Conservation (phyloP, 2,888 invertebrate species). For the Prosopocoilus inquinatus region DNA sequence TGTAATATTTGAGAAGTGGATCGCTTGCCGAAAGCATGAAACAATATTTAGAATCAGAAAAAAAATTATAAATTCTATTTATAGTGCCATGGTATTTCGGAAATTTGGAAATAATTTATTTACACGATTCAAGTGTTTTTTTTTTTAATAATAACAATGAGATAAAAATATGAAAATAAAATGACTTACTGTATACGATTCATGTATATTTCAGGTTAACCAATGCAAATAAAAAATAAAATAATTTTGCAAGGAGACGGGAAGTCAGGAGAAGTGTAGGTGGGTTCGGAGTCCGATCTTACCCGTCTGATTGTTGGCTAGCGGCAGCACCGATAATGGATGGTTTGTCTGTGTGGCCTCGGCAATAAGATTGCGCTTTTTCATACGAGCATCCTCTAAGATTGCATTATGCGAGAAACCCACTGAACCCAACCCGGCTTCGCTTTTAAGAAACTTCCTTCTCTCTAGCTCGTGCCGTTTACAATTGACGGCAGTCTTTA, state of each 20-base stretch:
- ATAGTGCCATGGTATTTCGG: too few relatives aligned
- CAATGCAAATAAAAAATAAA: slow-evolving; percentile 2
- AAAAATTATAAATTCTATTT: too few relatives aligned
- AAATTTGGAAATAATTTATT: too few relatives aligned
- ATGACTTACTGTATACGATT: not conserved
- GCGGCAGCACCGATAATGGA: slow-evolving; percentile 48
- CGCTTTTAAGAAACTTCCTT: slow-evolving; percentile 53
- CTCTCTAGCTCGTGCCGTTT: slow-evolving; percentile 59
- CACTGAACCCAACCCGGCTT: slow-evolving; percentile 47
- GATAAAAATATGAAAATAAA: not conserved
- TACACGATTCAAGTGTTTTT: too few relatives aligned
- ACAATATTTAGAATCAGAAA: too few relatives aligned
- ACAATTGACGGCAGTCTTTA: slow-evolving; percentile 65
- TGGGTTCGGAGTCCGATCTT: slow-evolving; percentile 43
- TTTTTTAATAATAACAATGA: not conserved
- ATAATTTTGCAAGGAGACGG: slow-evolving; percentile 1
- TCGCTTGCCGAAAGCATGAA: too few relatives aligned
- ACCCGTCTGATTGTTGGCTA: slow-evolving; percentile 60
- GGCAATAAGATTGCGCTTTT: slow-evolving; percentile 52
- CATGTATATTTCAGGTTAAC: slow-evolving; percentile 12
- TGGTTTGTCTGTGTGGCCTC: slow-evolving; percentile 53
- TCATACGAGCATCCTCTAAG: slow-evolving; percentile 44
- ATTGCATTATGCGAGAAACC: slow-evolving; percentile 25
- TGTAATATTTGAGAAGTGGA: too few relatives aligned
- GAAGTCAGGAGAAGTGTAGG: slow-evolving; percentile 3